These are phyloP conservation scores for Boulengeromyrus knoepffleri DNA, from an alignment of 2,113 vertebrate species.

Conservation along the genomic window DNA sequence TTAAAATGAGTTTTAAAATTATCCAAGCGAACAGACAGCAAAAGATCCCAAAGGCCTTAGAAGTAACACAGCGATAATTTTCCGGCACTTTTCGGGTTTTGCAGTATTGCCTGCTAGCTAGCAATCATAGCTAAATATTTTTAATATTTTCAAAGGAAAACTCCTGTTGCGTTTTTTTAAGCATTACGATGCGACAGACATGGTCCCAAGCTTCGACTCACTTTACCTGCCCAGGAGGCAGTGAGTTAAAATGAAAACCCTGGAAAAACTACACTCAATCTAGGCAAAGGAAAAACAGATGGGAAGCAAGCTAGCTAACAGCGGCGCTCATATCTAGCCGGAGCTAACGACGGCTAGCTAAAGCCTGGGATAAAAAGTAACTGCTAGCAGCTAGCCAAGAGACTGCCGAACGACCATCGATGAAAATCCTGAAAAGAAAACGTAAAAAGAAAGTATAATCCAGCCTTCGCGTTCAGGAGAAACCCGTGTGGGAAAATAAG, in stretches of 20 bases:
- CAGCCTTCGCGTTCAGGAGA: neutral
- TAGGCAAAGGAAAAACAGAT: neutral
- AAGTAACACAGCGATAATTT: slow-evolving; percentile 36
- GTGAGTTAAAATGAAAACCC: neutral
- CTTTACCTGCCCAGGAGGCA: neutral
- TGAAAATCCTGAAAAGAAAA: neutral
- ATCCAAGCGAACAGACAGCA: slow-evolving; percentile 14
- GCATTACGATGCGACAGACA: neutral
- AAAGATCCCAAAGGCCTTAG: slow-evolving; percentile 44
- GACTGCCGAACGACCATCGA: neutral
- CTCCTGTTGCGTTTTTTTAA: neutral
- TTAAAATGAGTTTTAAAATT: slow-evolving; percentile 16
- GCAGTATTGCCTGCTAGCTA: slow-evolving; percentile 34
- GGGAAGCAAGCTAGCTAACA: neutral
- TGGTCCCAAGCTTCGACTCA: neutral
- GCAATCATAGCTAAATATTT: slow-evolving; percentile 28
- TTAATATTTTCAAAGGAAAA: neutral
- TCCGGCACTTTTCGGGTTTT: slow-evolving; percentile 30
- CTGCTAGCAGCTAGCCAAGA: neutral
- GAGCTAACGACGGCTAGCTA: slow-evolving; percentile 13
- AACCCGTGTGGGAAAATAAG: neutral
- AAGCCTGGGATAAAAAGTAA: slow-evolving; percentile 7
- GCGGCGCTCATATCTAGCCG: slow-evolving; percentile 20
- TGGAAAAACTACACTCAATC: neutral
- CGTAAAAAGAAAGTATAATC: slow-evolving; percentile 5